Conservation (phyloP, 53 echinoderm and acorn worm genomes). For the Arbacia lixula region DNA sequence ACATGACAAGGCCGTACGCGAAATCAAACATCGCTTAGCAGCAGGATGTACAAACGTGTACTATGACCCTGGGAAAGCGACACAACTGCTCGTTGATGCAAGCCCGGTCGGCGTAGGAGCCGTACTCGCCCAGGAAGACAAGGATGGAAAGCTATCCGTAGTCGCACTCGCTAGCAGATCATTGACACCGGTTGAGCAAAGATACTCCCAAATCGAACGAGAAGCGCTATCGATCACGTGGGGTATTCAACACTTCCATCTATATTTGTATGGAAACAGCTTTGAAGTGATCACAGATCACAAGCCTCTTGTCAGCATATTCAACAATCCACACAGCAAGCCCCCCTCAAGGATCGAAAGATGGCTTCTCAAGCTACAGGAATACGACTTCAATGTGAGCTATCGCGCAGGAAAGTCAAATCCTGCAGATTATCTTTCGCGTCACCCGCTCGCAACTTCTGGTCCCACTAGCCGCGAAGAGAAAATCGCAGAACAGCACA, state of each 20-base stretch:
- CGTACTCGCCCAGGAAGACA: constrained; percentile 42
- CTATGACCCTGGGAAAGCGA: constrained; percentile 52
- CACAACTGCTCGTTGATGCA: constrained; percentile 68
- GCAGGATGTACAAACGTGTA: constrained; percentile 60
- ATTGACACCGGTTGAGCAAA: constrained; percentile 66
- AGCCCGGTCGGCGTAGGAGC: constrained; percentile 72
- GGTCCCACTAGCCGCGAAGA: constrained; percentile 26
- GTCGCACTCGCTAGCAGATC: constrained; percentile 60
- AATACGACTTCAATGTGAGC: constrained; percentile 55
- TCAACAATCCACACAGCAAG: constrained; percentile 64
- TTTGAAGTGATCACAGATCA: constrained; percentile 61
- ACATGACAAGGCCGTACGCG: background rate
- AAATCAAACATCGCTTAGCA: constrained; percentile 46
- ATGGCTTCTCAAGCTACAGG: constrained; percentile 71
- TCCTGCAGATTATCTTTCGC: constrained; percentile 77
- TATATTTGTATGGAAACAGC: constrained; percentile 57
- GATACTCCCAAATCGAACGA: constrained; percentile 71
- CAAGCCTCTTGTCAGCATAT: constrained; percentile 63
- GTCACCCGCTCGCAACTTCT: constrained; percentile 49
- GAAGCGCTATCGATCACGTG: constrained; percentile 69
- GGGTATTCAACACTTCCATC: constrained; percentile 63
- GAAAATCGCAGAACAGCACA: constrained; percentile 55
- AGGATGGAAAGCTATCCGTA: background rate
- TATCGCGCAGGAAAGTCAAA: constrained; percentile 60
- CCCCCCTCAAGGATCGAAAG: constrained; percentile 67